Percentiles rank a stretch among this genome's conserved stretches.
Conservation (phyloP, 2,888 invertebrate species). For the Lasioglossum leucozonium region DNA sequence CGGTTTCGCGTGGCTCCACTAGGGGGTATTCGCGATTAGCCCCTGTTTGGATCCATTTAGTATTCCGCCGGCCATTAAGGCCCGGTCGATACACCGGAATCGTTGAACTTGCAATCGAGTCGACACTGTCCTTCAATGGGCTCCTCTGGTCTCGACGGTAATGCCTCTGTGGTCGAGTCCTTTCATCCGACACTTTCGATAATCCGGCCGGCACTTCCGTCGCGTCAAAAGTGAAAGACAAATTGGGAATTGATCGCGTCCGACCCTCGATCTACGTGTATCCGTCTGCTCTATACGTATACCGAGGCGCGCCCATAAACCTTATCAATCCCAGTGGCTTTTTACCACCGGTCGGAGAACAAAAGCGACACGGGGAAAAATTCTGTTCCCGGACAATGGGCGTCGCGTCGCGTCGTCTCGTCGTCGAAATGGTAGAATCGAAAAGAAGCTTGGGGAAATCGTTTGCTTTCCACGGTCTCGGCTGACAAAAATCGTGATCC, state of each 20-base stretch:
- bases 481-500: neutral
- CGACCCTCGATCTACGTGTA: neutral
- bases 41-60: constrained; percentile 72
- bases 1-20: constrained; percentile 53
- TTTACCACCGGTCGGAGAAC: constrained; percentile 4
- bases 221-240: constrained; percentile 53
- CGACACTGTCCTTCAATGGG: constrained; percentile 47
- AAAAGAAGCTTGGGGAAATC: constrained; percentile 7
- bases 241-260: constrained; percentile 55
- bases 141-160: constrained; percentile 33
- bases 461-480: constrained; percentile 33
- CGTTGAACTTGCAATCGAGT: constrained; percentile 62
- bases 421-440: neutral
- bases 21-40: constrained; percentile 60
- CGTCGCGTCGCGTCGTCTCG: no score
- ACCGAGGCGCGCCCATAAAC: neutral
- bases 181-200: constrained; percentile 55
- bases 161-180: constrained; percentile 56
- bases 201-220: constrained; percentile 52
- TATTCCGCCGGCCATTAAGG: constrained; percentile 63
- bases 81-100: constrained; percentile 60
- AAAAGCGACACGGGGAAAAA: neutral
- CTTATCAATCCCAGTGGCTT: constrained; percentile 18
- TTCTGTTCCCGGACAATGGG: neutral
- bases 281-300: neutral